A percentile compares a stretch with the other conserved stretches of the same genome.
phyloP scores from a whole-genome alignment of 1,140 invertebrate species.

The Dreissena rostriformis region DNA sequence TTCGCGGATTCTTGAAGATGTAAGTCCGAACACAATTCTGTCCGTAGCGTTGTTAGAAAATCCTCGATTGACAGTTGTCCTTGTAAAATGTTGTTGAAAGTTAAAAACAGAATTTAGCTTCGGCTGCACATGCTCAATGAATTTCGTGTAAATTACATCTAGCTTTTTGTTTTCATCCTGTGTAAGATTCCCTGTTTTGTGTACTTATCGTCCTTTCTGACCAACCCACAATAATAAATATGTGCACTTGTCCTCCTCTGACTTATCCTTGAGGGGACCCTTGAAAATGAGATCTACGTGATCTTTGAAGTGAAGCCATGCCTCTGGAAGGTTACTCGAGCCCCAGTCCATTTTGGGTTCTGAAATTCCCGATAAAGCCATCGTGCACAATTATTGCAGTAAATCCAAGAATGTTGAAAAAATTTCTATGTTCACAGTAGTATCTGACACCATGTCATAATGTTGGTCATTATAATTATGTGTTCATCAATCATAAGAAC shows the following conservation, averaged over 20 bases:
- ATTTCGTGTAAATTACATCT: not conserved
- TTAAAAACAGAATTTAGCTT: not conserved
- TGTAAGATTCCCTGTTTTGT: not conserved
- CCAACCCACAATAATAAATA: constrained; percentile 20
- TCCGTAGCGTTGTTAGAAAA: constrained; percentile 4
- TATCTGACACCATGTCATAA: no score
- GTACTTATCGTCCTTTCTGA: not conserved
- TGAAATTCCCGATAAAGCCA: constrained; percentile 11
- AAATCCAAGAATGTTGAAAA: no score
- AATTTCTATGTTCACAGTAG: no score
- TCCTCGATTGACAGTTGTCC: not conserved
- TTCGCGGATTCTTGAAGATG: constrained; percentile 19
- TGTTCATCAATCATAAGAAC: no score
- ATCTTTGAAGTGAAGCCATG: constrained; percentile 1
- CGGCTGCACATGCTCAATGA: not conserved
- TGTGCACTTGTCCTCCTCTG: constrained; percentile 5
- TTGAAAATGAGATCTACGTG: constrained; percentile 25
- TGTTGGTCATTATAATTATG: no score
- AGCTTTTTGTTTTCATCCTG: not conserved
- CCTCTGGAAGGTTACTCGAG: constrained; percentile 12
- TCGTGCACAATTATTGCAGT: not conserved
- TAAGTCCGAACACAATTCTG: constrained; percentile 16
- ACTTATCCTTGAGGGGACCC: constrained; percentile 11
- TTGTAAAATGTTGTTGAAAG: constrained; percentile 9
- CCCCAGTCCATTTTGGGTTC: constrained; percentile 39